Percentiles rank a stretch among this genome's conserved stretches.
These are phyloP conservation scores for Poeciliopsis occidentalis DNA, from an alignment of 2,113 vertebrate species.

Conservation along the genomic window DNA sequence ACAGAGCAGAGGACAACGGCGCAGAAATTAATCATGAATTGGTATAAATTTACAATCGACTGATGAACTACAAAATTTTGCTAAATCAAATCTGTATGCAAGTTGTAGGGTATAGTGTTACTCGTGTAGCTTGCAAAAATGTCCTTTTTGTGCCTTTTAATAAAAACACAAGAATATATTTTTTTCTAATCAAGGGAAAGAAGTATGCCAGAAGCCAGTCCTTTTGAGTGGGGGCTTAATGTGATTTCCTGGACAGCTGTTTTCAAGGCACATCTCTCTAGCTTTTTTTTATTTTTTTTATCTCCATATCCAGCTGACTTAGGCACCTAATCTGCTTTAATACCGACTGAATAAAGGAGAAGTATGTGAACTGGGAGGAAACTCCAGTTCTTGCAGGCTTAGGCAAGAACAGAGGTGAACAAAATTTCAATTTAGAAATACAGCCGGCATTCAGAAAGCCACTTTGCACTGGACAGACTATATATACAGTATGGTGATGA, in stretches of 20 bases:
- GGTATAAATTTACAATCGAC: no score
- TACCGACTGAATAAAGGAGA: conserved; percentile 56
- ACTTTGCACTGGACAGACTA: no score
- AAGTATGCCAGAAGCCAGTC: not conserved
- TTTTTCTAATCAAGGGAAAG: not conserved
- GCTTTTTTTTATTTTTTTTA: conserved; percentile 64
- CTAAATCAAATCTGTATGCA: no score
- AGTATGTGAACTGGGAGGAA: not conserved
- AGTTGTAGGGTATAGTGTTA: no score
- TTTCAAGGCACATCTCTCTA: conserved; percentile 61
- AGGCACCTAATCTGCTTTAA: conserved; percentile 67
- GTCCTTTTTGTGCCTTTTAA: not conserved
- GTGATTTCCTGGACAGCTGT: conserved; percentile 67
- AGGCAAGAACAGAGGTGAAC: no score
- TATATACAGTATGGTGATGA: no score
- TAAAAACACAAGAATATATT: not conserved
- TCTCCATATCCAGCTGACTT: conserved; percentile 66
- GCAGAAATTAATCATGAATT: no score
- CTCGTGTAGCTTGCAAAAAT: no score
- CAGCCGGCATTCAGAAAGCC: no score
- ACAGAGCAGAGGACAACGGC: no score
- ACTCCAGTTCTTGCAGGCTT: conserved; percentile 7
- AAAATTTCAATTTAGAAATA: no score
- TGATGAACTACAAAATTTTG: no score
- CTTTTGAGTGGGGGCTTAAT: conserved; percentile 34